A percentile compares a stretch with the other conserved stretches of the same genome.
phyloP scores from a whole-genome alignment of 2,797 vertebrate species.

The Pangasius mekongensis region DNA sequence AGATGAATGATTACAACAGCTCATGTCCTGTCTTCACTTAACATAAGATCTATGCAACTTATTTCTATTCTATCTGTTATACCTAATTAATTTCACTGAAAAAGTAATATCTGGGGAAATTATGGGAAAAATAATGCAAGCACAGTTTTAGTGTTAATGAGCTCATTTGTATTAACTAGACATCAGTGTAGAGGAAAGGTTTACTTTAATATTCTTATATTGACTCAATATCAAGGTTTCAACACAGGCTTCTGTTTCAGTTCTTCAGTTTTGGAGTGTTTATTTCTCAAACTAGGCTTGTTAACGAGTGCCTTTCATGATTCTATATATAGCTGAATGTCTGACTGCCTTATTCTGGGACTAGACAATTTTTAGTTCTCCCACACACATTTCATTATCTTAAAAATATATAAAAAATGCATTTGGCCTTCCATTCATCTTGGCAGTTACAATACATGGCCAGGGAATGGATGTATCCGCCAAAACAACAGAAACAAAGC shows the following conservation, averaged over 20 bases:
- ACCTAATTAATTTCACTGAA: background rate
- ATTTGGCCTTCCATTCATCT: background rate
- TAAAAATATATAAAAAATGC: too few relatives aligned
- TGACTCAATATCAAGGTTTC: background rate
- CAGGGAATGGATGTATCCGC: background rate
- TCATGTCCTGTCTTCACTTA: background rate
- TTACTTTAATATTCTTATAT: background rate
- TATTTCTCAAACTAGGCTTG: background rate
- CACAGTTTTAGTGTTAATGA: background rate
- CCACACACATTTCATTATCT: conserved; percentile 8
- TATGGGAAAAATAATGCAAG: background rate
- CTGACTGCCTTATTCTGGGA: conserved; percentile 12
- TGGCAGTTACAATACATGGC: background rate
- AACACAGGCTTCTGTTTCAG: background rate
- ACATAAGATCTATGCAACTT: background rate
- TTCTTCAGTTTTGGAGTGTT: background rate
- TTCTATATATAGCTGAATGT: conserved; percentile 9
- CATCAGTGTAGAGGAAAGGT: background rate
- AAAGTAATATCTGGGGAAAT: background rate
- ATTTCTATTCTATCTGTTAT: background rate
- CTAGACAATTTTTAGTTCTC: conserved; percentile 9
- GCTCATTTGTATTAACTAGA: background rate
- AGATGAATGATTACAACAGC: background rate
- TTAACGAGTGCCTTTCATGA: background rate
- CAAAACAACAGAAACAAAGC: background rate